Conservation (phyloP, 23 tunicate species). For the Styela clava region DNA sequence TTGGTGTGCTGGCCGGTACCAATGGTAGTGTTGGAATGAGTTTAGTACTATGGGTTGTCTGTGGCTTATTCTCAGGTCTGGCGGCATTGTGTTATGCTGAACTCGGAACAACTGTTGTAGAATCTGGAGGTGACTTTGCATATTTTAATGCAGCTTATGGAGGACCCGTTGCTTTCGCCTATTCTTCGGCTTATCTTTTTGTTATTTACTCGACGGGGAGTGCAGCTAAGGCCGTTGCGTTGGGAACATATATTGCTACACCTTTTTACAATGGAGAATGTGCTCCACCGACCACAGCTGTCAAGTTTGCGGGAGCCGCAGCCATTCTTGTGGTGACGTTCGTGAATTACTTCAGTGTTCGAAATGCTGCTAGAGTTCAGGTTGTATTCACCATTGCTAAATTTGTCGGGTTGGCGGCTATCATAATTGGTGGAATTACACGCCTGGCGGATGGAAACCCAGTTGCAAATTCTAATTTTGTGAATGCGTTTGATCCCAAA, state of each 20-base stretch:
- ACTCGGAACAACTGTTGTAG: conserved; percentile 36
- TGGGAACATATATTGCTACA: conserved; percentile 39
- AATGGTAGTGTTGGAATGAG: conserved; percentile 65
- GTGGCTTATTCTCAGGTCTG: conserved; percentile 27
- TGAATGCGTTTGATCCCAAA: conserved; percentile 35
- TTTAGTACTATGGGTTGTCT: conserved; percentile 47
- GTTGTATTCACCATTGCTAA: conserved; percentile 44
- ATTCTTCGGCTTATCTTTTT: conserved; percentile 1
- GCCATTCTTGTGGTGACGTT: conserved; percentile 1
- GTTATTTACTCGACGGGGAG: neutral
- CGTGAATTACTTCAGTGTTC: conserved; percentile 45
- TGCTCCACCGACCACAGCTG: conserved; percentile 29
- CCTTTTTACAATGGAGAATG: conserved; percentile 40
- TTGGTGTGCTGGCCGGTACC: conserved; percentile 39
- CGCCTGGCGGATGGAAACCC: conserved; percentile 29
- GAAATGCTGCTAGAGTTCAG: conserved; percentile 31
- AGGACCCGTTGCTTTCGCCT: conserved; percentile 33
- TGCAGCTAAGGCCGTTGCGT: conserved; percentile 28
- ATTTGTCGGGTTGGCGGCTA: conserved; percentile 38
- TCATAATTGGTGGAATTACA: conserved; percentile 42
- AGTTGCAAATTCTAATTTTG: conserved; percentile 42
- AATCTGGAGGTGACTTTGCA: conserved; percentile 40
- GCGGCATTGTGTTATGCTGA: conserved; percentile 64
- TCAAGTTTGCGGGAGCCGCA: conserved; percentile 30
- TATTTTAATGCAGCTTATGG: conserved; percentile 62